These are phyloP conservation scores for Oostethus manadensis DNA, from an alignment of 2,113 vertebrate species.

Conservation along the genomic window DNA sequence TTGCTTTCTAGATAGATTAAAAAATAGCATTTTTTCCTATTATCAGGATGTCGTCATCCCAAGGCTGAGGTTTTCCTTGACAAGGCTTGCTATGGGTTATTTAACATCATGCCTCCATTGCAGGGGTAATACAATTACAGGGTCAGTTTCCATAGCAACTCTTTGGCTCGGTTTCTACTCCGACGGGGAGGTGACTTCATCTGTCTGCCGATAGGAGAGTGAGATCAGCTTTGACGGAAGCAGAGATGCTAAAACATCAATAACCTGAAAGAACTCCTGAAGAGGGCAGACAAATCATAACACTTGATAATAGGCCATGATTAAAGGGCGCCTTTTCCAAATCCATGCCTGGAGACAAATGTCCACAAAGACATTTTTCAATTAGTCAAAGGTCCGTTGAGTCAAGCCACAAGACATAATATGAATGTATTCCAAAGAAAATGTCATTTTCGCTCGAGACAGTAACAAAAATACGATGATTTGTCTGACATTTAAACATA, in stretches of 20 bases:
- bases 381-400: too few species aligned
- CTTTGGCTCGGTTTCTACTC: slow-evolving; percentile 34
- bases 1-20: too few species aligned
- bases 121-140: slow-evolving; percentile 53
- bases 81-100: slow-evolving; percentile 4
- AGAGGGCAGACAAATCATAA: not conserved
- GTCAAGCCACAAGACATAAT: too few species aligned
- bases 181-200: slow-evolving; percentile 37
- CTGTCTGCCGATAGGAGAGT: slow-evolving; percentile 6
- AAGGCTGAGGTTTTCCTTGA: not conserved
- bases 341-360: too few species aligned
- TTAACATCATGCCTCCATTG: slow-evolving; percentile 24
- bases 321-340: not conserved
- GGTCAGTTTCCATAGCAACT: slow-evolving; percentile 61
- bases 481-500: too few species aligned
- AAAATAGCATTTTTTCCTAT: not conserved
- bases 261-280: not conserved
- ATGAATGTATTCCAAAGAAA: too few species aligned
- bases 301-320: not conserved
- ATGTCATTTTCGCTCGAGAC: too few species aligned
- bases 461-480: too few species aligned
- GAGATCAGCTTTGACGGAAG: slow-evolving; percentile 40
- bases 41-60: not conserved
- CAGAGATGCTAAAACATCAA: slow-evolving; percentile 6
- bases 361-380: too few species aligned